These are phyloP conservation scores for Calephelis nemesis DNA, from an alignment of 1,140 invertebrate genomes.

Conservation along the genomic window DNA sequence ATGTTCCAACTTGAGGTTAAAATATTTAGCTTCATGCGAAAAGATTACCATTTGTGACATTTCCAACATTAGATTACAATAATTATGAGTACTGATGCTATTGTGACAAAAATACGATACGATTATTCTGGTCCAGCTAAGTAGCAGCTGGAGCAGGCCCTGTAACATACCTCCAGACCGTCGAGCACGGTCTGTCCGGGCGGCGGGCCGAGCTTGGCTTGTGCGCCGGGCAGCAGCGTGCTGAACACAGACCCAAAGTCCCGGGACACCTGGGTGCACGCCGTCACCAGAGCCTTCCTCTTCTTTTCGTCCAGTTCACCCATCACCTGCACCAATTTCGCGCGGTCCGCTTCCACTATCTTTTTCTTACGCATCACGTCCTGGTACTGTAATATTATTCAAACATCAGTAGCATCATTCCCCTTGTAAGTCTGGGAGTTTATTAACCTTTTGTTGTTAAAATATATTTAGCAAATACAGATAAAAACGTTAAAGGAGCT, in stretches of 20 bases:
- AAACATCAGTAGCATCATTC: neutral
- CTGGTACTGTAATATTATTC: conserved; percentile 79
- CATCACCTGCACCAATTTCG: conserved; percentile 90
- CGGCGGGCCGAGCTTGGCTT: conserved; percentile 85
- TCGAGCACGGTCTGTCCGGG: conserved; percentile 87
- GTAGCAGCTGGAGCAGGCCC: too few relatives aligned
- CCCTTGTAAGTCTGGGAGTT: too few relatives aligned
- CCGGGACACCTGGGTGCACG: conserved; percentile 90
- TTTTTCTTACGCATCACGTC: conserved; percentile 89
- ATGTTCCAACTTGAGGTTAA: too few relatives aligned
- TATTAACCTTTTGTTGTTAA: too few relatives aligned
- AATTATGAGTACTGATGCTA: too few relatives aligned
- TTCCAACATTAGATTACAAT: too few relatives aligned
- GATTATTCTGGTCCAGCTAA: too few relatives aligned
- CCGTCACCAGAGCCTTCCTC: conserved; percentile 87
- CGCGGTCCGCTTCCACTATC: conserved; percentile 93
- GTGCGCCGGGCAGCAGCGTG: conserved; percentile 92
- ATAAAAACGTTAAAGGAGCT: too few relatives aligned
- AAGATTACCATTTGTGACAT: too few relatives aligned
- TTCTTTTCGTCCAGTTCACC: conserved; percentile 94
- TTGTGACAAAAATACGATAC: too few relatives aligned
- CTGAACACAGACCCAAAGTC: conserved; percentile 99
- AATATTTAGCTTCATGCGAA: too few relatives aligned
- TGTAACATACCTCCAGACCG: conserved; percentile 87
- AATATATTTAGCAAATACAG: too few relatives aligned